Base-by-base conservation (phyloP, 37 sponge, comb jelly and placozoan species). In the Ephydatia muelleri region DNA sequence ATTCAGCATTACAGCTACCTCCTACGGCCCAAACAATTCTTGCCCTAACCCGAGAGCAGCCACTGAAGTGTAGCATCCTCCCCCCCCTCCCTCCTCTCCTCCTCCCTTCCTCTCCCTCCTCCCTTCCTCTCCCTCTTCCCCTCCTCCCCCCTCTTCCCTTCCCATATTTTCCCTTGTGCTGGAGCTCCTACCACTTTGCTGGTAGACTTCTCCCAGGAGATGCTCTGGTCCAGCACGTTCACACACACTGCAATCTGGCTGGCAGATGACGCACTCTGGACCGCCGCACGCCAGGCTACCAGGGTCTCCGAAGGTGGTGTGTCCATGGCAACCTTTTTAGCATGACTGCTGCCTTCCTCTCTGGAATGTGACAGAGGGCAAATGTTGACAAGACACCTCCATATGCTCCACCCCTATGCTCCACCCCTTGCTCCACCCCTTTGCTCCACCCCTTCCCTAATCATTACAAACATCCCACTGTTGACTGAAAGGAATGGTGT, bases 191-290 rank as follows among this genome's bases (percentile, higher is more conserved):
- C 95, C 81, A 95, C 96, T 40, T 94, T 95, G 78, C 89, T 87
- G 68, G 86, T 78, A 34, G 91, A 90, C 83, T 97, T 97, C 85
- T 97, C 98, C 98, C 98, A 97, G 34, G 92, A 89, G 34, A 97
- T 91, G 75, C 80, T 88, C 22, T 72, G 66, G 67, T 92, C 88
- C 66, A 97, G 81, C 75, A 89, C 84, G 29, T 31, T 77, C 70
- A 86, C 68, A 65, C 95, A 93, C 80, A 97, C 84, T 0, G 91
- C 88, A 70, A 97, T 37, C 74, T 95, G 98, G 67, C 90, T 82
- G 30, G 98, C 89, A 31, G 97, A 93, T 30, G 80, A 81, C 16
- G 89, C 91, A 38, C 33, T 68, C 28, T 71, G 68, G 2, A 95
- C 93, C 9, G 97, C 95, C 23, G 36, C 57, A 19, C 86, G 73